Evolutionary conservation across 2,797 vertebrate species (phyloP), one percentile per base, ranked within the genome.

Genomic region (Sphenodon punctatus): DNA sequence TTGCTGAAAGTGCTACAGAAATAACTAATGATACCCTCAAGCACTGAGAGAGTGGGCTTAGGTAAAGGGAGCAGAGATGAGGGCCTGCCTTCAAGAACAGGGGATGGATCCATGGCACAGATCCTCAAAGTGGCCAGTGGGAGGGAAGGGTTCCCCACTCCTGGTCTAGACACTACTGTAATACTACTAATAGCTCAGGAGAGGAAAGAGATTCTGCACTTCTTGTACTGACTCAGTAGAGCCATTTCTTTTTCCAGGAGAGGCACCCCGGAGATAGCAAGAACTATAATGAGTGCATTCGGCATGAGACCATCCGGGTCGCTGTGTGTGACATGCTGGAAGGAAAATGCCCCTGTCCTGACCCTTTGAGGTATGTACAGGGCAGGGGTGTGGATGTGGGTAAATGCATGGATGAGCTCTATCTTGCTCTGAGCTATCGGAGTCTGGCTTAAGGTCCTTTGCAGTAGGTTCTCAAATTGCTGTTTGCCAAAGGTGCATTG

Each of bases 321-420:
- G 98, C 98, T 0, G 98, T 99, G 80, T 99, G 98, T 17, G 98
- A 99, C 96, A 99, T 99, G 98, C 96, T 99, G 90, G 98, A 99
- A 79, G 98, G 98, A 1, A 99, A 98, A 79, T 97, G 98, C 81
- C 95, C 97, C 73, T 99, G 98, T 82, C 98, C 98, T 5, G 98
- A 99, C 36, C 98, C 98, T 5, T 91, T 99, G 82, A 94, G 97
- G 98, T 99, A 95, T 8, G 94, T 88, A 8, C 59, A 5, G 78
- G 34, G 49, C 19, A 41, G 36, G 34, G 41, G 23, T 7, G 10
- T 14, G 12, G 16, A n/a, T n/a, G 30, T 25, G 17, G 19, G 38
- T 10, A 20, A 42, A 34, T 25, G 22, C n/a, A 13, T 27, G 19
- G 12, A 23, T 4, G 32, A 45, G 38, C 64, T 46, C 19, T 45